Evolutionary conservation across 2,113 vertebrate species (phyloP), one percentile per base, ranked within the genome.

Genomic region (Dunckerocampus dactyliophorus): DNA sequence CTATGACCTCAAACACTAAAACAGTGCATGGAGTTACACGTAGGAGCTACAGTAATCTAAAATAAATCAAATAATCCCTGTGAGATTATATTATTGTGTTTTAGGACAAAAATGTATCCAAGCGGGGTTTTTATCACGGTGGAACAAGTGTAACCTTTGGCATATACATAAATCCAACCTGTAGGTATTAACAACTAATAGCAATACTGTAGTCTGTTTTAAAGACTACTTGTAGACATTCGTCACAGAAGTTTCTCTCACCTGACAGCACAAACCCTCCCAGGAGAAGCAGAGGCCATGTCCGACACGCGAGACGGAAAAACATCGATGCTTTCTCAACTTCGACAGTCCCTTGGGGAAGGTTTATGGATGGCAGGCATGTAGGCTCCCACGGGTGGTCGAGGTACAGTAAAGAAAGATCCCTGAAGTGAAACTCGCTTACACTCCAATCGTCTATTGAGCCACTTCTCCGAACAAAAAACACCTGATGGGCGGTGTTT

Each of bases 231-330:
- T 19, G 9, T 53, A 13, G 12, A 55, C 14, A 55, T 16, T 8
- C 6, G 31, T 55, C 28, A 31, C 43, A 21, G 73, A 82, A 84
- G 67, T 72, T 11, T 42, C 0, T 21, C 1, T 89, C 79, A 91
- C 90, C 89, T 87, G 85, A 39, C n/a, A 69, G 3, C 39, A 67
- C 19, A 31, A 87, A 43, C 28, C 69, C 85, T 72, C 81, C 86
- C 48, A 89, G 57, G 19, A 84, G 59, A 69, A 89, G 58, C 49
- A 82, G 59, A 52, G 48, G 45, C 88, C 85, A 88, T 68, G 75
- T 71, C 57, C 69, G 75, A 82, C 13, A 63, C 85, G 84, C 82
- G 2, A 16, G 66, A 52, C 12, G 5, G 37, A 14, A 1, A 50
- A 43, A 71, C 74, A 78, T 76, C 49, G 14, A 63, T 22, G 8